A percentile compares a stretch with the other conserved stretches of the same genome.
These are phyloP conservation scores for Melanotaenia nigrans DNA, from an alignment of 2,797 vertebrate genomes.

Conservation along the genomic window DNA sequence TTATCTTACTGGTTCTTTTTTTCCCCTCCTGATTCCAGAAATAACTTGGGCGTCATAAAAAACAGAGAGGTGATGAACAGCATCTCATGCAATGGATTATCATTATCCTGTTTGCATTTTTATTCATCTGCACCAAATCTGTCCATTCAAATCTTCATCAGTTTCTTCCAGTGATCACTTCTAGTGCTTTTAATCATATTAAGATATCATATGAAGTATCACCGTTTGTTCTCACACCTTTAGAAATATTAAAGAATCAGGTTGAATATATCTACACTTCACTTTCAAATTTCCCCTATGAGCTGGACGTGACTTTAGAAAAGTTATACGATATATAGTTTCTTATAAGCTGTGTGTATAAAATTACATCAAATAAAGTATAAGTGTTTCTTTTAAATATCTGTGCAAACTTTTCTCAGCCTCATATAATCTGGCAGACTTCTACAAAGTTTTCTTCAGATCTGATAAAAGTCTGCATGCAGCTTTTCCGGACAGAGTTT, in stretches of 20 bases:
- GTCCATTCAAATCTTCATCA: background rate
- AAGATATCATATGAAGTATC: background rate
- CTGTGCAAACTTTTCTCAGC: too few relatives aligned
- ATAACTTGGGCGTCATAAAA: slow-evolving; percentile 2
- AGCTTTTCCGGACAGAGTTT: slow-evolving; percentile 27
- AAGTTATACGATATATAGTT: background rate
- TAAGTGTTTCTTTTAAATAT: too few relatives aligned
- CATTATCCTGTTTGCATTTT: background rate
- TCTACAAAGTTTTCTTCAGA: too few relatives aligned
- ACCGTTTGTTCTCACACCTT: background rate
- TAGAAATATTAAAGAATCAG: background rate
- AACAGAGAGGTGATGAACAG: slow-evolving; percentile 3
- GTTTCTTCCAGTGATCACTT: background rate
- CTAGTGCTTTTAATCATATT: background rate
- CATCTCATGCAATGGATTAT: fast-evolving
- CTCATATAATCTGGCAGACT: too few relatives aligned
- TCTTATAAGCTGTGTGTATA: too few relatives aligned
- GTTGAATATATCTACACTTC: background rate
- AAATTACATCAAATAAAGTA: too few relatives aligned
- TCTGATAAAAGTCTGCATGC: slow-evolving; percentile 29
- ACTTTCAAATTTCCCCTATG: background rate
- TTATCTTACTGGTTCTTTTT: background rate
- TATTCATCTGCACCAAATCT: background rate
- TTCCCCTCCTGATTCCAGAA: background rate
- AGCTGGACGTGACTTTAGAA: background rate